Conservation (phyloP, 1,140 invertebrate species). For the Harpegnathos saltator region DNA sequence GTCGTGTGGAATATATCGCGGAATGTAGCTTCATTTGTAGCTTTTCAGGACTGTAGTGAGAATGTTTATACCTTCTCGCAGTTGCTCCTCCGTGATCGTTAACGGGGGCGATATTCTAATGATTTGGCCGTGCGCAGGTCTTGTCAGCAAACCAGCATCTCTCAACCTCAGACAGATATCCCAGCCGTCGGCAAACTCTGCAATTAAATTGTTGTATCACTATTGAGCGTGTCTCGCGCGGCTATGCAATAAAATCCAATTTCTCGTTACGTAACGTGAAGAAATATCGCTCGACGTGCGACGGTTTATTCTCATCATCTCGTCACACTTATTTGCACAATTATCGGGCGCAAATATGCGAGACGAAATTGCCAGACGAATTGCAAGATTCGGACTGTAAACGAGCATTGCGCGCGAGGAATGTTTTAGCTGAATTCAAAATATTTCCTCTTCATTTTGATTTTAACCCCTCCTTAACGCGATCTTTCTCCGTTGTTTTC, state of each 20-base stretch:
- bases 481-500: too few relatives aligned
- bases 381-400: not conserved
- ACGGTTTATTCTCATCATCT: not conserved
- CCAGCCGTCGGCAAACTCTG: conserved; percentile 89
- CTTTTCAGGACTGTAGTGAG: conserved; percentile 55
- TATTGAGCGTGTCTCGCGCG: not conserved
- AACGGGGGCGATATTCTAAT: conserved; percentile 92
- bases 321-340: not conserved
- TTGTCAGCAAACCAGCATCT: conserved; percentile 91
- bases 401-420: too few relatives aligned
- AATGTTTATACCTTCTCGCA: conserved; percentile 89
- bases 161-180: conserved; percentile 90
- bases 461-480: too few relatives aligned
- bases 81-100: conserved; percentile 88
- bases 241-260: not conserved
- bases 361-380: not conserved
- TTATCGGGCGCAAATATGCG: not conserved
- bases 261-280: not conserved
- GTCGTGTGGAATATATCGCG: conserved; percentile 17
- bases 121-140: conserved; percentile 92
- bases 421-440: conserved; percentile 1
- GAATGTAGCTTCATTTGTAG: conserved; percentile 53
- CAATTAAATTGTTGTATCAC: conserved; percentile 48
- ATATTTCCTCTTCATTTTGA: conserved; percentile 27
- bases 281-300: not conserved